Evolutionary conservation across 2,797 vertebrate genomes (phyloP), one percentile per base, ranked within the genome.

Genomic region (Podargus strigoides): DNA sequence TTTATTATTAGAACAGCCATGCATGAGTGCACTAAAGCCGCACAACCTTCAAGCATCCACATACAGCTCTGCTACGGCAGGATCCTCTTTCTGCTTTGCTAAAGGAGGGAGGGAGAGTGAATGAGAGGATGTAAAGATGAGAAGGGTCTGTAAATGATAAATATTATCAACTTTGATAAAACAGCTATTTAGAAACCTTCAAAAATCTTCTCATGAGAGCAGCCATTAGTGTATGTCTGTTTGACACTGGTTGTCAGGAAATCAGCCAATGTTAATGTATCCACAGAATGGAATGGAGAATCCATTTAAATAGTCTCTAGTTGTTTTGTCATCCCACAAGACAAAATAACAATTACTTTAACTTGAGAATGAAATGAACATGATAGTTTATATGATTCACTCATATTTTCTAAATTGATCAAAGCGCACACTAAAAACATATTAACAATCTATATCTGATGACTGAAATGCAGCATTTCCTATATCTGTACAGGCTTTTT

Each of bases 1-100:
- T 93, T 96, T 97, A 96, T 97, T 97, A 97, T 97, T 97, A 98
- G 96, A 97, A 97, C 85, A 96, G 87, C 46, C 94, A 96, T 9
- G 95, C 94, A 67, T 95, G 94, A 94, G 76, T 95, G 82, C 92
- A 82, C 92, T 95, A 96, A 96, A 97, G 87, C 82, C 34, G 1
- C 89, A 52, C 96, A 97, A 84, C 93, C 94, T 96, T 95, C 91
- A 93, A 95, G 95, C 93, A 94, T 94, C 79, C 74, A 80, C 84
- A 92, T 93, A 22, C 87, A 93, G 55, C 76, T 92, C 62, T 92
- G 82, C 73, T 55, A 74, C 4, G 1, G 75, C 63, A 87, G 86
- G 49, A 77, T 91, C 77, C 50, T 79, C 59, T 78, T 83, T 90
- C 75, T 94, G 77, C 88, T 79, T 87, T 53, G 59, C 56, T 93